Percentiles rank a stretch among this genome's conserved stretches.
Evolutionary conservation across 2,113 vertebrate species (phyloP).

Genomic region (Scalopus aquaticus): DNA sequence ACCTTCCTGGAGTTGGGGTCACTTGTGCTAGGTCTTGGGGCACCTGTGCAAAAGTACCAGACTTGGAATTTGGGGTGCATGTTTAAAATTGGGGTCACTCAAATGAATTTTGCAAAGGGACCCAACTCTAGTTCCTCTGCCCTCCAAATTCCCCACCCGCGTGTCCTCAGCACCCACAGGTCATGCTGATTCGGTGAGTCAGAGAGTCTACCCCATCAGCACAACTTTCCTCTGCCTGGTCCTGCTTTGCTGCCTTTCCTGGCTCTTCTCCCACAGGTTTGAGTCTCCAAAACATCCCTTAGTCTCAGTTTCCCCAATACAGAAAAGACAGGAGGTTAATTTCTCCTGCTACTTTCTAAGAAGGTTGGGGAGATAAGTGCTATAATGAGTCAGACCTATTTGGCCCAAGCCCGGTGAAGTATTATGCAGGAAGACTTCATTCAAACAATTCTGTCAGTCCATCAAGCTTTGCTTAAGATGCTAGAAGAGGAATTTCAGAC

Average conservation of each 20-base stretch:
- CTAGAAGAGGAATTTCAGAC: neutral
- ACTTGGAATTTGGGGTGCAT: neutral
- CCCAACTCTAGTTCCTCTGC: neutral
- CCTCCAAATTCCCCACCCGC: neutral
- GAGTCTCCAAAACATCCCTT: neutral
- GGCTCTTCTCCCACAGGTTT: neutral
- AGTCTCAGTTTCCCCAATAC: neutral
- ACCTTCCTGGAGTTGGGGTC: neutral
- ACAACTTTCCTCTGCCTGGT: neutral
- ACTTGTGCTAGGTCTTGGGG: neutral
- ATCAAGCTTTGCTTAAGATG: neutral
- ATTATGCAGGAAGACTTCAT: neutral
- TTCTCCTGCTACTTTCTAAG: neutral
- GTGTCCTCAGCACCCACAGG: neutral
- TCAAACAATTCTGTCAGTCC: neutral
- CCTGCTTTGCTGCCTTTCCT: neutral
- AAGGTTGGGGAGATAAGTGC: neutral
- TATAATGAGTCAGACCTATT: neutral
- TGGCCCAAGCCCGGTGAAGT: neutral
- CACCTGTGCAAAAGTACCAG: neutral
- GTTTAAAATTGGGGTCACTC: neutral
- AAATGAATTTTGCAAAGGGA: neutral
- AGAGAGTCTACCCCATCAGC: neutral
- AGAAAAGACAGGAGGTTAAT: neutral
- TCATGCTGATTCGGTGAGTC: neutral